These are phyloP conservation scores for Carterocephalus palaemon DNA, from an alignment of 2,888 invertebrate genomes.

Conservation along the genomic window DNA sequence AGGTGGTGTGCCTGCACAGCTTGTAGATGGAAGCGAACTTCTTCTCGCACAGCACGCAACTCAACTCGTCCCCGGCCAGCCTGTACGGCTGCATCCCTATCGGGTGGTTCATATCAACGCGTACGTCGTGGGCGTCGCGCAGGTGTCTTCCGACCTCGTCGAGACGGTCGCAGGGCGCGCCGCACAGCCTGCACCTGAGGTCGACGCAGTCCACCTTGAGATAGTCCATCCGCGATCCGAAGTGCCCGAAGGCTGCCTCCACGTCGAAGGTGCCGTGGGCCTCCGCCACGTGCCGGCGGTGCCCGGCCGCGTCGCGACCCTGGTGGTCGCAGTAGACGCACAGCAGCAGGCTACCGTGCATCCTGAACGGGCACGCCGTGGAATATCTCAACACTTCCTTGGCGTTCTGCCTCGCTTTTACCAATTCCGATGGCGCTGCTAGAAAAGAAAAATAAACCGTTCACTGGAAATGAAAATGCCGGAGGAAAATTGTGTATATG, in stretches of 20 bases:
- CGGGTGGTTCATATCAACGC: constrained; percentile 41
- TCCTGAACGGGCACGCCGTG: constrained; percentile 60
- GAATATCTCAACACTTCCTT: constrained; percentile 54
- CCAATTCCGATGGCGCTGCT: constrained; percentile 43
- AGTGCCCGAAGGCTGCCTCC: constrained; percentile 45
- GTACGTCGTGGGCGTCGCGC: constrained; percentile 37
- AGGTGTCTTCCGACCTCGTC: constrained; percentile 43
- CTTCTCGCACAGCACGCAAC: constrained; percentile 46
- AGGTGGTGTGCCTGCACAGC: constrained; percentile 51
- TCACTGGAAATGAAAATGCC: no score
- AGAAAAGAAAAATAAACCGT: no score
- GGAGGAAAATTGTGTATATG: no score
- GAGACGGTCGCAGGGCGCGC: constrained; percentile 36
- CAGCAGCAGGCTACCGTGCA: constrained; percentile 51
- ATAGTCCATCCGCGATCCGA: constrained; percentile 35
- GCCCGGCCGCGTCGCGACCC: constrained; percentile 44
- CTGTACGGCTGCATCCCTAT: constrained; percentile 55
- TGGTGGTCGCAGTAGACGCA: constrained; percentile 58
- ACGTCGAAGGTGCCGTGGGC: constrained; percentile 47
- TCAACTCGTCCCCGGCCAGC: constrained; percentile 43
- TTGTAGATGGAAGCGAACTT: constrained; percentile 45
- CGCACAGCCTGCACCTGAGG: constrained; percentile 49
- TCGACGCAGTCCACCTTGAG: constrained; percentile 54
- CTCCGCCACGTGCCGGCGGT: constrained; percentile 57
- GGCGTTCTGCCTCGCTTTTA: constrained; percentile 58